phyloP scores from a whole-genome alignment of 2,113 vertebrate genomes.

The Sigmodon hispidus region DNA sequence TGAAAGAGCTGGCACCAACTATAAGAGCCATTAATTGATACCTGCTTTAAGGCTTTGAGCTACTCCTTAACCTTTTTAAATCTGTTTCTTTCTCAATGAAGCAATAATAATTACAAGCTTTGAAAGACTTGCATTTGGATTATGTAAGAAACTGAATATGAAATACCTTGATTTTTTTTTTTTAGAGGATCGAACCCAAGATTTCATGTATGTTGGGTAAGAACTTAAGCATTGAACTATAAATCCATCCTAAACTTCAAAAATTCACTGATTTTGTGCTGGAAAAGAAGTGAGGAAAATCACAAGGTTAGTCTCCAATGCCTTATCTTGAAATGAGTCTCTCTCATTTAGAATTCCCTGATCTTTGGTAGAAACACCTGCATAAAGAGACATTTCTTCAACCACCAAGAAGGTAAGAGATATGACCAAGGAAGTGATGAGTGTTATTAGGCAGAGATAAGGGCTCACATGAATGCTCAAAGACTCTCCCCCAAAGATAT shows the following conservation, averaged over 20 bases:
- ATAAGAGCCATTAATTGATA: not conserved
- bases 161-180: not conserved
- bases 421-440: rapidly evolving
- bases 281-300: conserved; percentile 16
- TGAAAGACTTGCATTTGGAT: not conserved
- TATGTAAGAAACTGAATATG: not conserved
- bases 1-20: not conserved
- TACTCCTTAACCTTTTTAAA: not conserved
- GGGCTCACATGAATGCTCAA: not conserved
- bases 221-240: not conserved
- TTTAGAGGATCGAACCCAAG: not conserved
- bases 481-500: not conserved
- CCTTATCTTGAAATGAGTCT: conserved; percentile 20
- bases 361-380: not conserved
- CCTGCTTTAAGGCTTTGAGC: not conserved
- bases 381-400: not conserved
- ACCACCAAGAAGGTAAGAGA: not conserved
- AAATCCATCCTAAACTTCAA: not conserved
- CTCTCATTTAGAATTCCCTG: not conserved
- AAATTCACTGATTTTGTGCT: conserved; percentile 19
- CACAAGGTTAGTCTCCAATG: not conserved
- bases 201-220: not conserved
- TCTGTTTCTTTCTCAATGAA: conserved; percentile 12
- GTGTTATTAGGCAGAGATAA: rapidly evolving
- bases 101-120: not conserved